A percentile compares a stretch with the other conserved stretches of the same genome.
phyloP scores from a whole-genome alignment of 37 sponge, comb jelly and placozoan genomes.

The Trichoplax adhaerens region DNA sequence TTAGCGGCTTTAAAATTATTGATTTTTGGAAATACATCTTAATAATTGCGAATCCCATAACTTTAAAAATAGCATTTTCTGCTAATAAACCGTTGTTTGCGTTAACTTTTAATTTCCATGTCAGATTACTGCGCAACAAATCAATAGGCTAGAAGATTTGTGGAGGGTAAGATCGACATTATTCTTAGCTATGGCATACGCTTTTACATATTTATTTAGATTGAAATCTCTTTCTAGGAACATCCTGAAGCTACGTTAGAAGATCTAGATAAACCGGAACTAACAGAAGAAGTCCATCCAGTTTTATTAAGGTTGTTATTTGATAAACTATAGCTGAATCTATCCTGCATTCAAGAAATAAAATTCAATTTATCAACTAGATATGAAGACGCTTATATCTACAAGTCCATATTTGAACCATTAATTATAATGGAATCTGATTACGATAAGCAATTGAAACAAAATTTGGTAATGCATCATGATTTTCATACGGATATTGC shows the following conservation, averaged over 20 bases:
- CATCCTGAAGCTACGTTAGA: constrained; percentile 59
- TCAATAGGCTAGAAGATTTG: constrained; percentile 89
- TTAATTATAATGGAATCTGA: constrained; percentile 95
- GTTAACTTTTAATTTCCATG: no score
- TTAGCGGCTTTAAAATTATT: no score
- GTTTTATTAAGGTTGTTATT: constrained; percentile 33
- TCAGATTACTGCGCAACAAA: constrained; percentile 71
- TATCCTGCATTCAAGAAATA: not conserved
- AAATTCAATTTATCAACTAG: constrained; percentile 14
- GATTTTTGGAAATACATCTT: no score
- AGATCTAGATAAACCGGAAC: constrained; percentile 80
- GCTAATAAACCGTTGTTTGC: no score
- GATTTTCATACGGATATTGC: not conserved
- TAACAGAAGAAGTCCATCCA: constrained; percentile 76
- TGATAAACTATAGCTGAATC: not conserved
- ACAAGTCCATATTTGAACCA: constrained; percentile 92
- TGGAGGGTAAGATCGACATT: constrained; percentile 44
- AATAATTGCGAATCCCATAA: no score
- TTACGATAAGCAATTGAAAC: constrained; percentile 87
- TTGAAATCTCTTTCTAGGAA: constrained; percentile 16
- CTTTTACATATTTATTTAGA: not conserved
- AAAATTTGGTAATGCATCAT: constrained; percentile 5
- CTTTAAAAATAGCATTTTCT: no score
- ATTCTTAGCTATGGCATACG: not conserved
- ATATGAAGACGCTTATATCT: constrained; percentile 89